Conservation (phyloP, 2,888 invertebrate species). For the Pseudococcus longispinus region DNA sequence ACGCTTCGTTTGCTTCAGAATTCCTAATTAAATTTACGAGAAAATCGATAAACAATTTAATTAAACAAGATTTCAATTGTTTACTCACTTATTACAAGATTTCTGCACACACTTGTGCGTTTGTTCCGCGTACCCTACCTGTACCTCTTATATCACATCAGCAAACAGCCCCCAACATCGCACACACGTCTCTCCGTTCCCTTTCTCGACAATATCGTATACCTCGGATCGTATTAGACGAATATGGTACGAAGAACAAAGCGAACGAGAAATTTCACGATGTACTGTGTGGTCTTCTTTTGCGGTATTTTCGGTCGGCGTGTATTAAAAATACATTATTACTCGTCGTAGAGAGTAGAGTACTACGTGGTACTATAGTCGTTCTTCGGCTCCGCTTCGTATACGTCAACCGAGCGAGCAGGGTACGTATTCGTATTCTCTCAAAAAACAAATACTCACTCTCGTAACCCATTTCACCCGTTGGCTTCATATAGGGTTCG, state of each 20-base stretch:
- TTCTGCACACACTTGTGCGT: constrained; percentile 15
- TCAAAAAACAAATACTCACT: background rate
- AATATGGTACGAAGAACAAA: background rate
- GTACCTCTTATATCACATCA: background rate
- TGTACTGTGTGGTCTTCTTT: constrained; percentile 14
- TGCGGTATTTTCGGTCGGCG: background rate
- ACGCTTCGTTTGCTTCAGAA: constrained; percentile 34
- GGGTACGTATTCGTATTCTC: background rate
- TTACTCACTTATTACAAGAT: constrained; percentile 38
- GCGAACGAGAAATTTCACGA: background rate
- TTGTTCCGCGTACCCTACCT: background rate
- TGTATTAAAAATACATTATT: constrained; percentile 9
- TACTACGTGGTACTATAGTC: background rate
- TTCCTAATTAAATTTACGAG: constrained; percentile 38
- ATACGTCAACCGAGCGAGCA: background rate
- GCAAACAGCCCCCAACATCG: background rate
- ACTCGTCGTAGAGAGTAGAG: no score
- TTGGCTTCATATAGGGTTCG: background rate
- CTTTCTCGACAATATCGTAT: background rate
- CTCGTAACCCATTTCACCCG: background rate
- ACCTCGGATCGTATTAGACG: background rate
- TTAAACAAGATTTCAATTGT: constrained; percentile 46
- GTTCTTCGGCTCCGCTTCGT: background rate
- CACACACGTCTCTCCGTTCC: background rate
- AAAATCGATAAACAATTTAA: constrained; percentile 45